Conservation (phyloP, 2,113 vertebrate species). For the Heliornis fulica region DNA sequence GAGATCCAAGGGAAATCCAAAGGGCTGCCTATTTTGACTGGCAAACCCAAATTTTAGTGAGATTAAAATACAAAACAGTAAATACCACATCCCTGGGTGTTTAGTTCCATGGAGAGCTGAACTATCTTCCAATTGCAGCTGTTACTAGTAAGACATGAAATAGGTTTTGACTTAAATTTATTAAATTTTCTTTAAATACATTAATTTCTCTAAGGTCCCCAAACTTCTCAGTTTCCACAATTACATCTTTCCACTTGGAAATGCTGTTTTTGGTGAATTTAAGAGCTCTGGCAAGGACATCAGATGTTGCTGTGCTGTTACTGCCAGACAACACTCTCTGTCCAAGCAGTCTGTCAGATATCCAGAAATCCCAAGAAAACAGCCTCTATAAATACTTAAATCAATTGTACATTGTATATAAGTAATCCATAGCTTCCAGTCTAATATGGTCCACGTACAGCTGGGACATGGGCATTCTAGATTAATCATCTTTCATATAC, state of each 20-base stretch:
- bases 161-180: background rate
- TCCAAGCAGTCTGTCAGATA: background rate
- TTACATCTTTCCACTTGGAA: background rate
- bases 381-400: background rate
- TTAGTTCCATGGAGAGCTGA: background rate
- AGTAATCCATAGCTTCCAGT: background rate
- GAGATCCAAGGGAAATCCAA: background rate
- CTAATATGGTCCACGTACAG: background rate
- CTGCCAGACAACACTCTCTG: background rate
- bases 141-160: background rate
- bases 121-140: background rate
- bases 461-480: background rate
- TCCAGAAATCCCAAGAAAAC: background rate
- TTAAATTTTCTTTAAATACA: background rate
- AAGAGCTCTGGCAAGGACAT: background rate
- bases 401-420: background rate
- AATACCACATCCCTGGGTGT: background rate
- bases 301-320: background rate
- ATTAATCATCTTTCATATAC: background rate
- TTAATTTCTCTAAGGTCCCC: background rate
- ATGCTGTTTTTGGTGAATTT: background rate
- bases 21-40: background rate
- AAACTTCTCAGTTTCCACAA: background rate
- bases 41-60: background rate
- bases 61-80: background rate